A percentile compares a stretch with the other conserved stretches of the same genome.
Evolutionary conservation across 2,113 vertebrate genomes (phyloP).

Genomic region (Platycercus adscitus): DNA sequence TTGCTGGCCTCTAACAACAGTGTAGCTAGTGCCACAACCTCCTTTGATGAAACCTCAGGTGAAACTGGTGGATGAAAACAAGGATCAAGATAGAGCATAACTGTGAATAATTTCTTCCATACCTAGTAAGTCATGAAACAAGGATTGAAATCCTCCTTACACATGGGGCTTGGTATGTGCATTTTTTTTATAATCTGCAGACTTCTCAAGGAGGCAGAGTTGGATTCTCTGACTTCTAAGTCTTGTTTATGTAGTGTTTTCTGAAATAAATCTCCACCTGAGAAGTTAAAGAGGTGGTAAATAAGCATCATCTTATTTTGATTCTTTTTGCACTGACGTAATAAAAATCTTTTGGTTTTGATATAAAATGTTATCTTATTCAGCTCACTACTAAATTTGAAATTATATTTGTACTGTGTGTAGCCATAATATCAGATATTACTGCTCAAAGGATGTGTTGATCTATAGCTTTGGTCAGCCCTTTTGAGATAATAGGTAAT

Average conservation of each 20-base stretch:
- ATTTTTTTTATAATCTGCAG: not conserved
- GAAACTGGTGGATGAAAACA: not conserved
- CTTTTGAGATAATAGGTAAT: not conserved
- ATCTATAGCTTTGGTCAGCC: not conserved
- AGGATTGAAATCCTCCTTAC: not conserved
- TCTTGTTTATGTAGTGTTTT: not conserved
- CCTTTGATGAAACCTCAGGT: not conserved
- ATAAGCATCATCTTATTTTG: not conserved
- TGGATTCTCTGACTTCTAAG: not conserved
- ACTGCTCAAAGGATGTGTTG: not conserved
- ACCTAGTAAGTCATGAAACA: not conserved
- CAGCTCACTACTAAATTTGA: not conserved
- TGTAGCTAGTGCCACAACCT: not conserved
- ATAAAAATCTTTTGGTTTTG: not conserved
- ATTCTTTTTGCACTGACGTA: not conserved
- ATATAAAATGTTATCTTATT: not conserved
- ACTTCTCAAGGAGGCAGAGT: not conserved
- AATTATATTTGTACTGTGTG: not conserved
- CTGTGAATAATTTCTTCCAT: not conserved
- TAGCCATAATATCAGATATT: not conserved
- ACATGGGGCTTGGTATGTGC: not conserved
- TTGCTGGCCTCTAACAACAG: not conserved
- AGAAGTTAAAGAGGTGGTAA: not conserved
- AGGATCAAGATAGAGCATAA: not conserved
- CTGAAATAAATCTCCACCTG: not conserved